Evolutionary conservation across 2,797 vertebrate species (phyloP), one percentile per base, ranked within the genome.

Genomic region (Phyllotis vaccarum): DNA sequence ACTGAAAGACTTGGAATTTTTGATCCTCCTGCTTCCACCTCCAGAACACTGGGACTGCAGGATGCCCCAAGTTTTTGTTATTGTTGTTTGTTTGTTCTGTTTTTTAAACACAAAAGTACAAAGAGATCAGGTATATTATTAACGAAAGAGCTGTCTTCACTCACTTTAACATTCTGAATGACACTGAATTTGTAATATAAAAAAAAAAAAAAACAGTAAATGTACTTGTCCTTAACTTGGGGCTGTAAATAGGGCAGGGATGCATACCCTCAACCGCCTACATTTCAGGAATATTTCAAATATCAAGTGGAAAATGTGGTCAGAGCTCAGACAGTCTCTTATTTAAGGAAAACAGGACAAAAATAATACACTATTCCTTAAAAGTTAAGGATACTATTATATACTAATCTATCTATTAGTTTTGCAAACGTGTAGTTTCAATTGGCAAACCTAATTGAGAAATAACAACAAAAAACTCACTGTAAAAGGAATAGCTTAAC

Each of bases 331-430:
- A 8, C 52, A 90, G 64, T 92, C 79, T 91, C 79, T 37, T 93
- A 64, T 72, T 83, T 95, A 96, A 96, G n/a, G 81, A 43, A 91
- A 96, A 17, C 43, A 90, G 19, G 82, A 91, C 56, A 92, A 96
- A 96, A 46, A 95, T 81, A 93, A 92, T 49, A 56, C 0, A 89
- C 76, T 91, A 37, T 94, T 94, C 66, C 89, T 95, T 95, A 78
- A 96, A 96, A 91, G 46, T 49, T 49, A 49, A 49, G 46, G 46
- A 49, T 49, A 49, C 46, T 49, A 49, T 49, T 49, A 49, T 49
- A 5, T 49, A 49, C 46, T 49, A 49, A 49, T 92, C 62, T 92
- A 93, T 60, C 62, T 93, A 96, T 9, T 96, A 52, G 86, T 3
- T 80, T 89, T 95, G 17, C 46, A 93, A 94, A 56, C n/a, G 86